Conservation (phyloP, 2,888 invertebrate species). For the Sinelater perroti region DNA sequence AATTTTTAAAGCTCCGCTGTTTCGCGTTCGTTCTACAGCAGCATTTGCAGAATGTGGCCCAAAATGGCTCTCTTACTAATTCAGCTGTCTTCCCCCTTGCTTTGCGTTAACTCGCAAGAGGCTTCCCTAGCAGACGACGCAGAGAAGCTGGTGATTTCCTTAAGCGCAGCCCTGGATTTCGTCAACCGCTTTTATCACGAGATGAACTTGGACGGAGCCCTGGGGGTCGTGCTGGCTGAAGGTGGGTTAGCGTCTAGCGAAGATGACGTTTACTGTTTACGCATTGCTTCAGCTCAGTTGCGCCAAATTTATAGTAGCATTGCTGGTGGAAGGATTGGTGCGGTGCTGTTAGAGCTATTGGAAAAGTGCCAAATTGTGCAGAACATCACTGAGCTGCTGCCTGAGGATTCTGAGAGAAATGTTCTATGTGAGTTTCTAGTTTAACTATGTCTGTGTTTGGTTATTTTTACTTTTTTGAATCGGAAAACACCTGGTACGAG, state of each 20-base stretch:
- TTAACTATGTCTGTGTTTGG: too few relatives aligned
- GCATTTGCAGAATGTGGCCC: too few relatives aligned
- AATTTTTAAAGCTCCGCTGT: too few relatives aligned
- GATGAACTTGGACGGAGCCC: constrained; percentile 57
- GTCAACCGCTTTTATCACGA: constrained; percentile 51
- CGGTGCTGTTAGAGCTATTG: constrained; percentile 30
- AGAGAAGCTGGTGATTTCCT: constrained; percentile 24
- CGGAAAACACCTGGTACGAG: too few relatives aligned
- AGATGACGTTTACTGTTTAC: not conserved
- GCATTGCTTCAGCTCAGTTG: constrained; percentile 41
- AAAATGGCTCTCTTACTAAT: too few relatives aligned
- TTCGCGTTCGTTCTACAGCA: too few relatives aligned
- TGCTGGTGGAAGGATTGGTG: not conserved
- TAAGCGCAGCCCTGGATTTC: constrained; percentile 52
- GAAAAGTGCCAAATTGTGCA: constrained; percentile 36
- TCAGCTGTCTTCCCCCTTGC: too few relatives aligned
- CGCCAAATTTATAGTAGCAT: constrained; percentile 26
- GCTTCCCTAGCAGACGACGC: constrained; percentile 18
- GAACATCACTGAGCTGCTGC: constrained; percentile 40
- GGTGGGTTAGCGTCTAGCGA: constrained; percentile 46
- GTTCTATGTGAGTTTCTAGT: constrained; percentile 43
- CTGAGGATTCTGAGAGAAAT: constrained; percentile 42
- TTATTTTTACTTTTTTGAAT: too few relatives aligned
- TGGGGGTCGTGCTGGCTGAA: constrained; percentile 57
- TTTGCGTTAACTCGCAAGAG: too few relatives aligned